Percentiles rank a stretch among this genome's conserved stretches.
Conservation (phyloP, 2,888 invertebrate genomes). For the Abrostola triplasia region DNA sequence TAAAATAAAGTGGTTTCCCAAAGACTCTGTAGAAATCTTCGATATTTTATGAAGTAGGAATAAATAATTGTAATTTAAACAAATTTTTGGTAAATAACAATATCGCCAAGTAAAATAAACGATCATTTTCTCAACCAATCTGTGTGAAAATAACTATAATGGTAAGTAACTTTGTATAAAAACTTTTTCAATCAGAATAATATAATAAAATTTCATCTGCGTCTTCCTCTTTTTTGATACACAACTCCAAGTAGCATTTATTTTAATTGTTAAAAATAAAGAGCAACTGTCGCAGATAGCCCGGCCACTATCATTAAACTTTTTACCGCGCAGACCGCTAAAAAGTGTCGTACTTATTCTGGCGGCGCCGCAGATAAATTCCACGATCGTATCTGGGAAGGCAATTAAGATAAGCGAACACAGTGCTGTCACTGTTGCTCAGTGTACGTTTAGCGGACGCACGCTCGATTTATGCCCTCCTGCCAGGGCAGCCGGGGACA, state of each 20-base stretch:
- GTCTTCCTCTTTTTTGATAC: slow-evolving; percentile 25
- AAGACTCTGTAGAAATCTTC: slow-evolving; percentile 1
- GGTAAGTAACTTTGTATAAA: slow-evolving; percentile 3
- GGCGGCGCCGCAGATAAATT: slow-evolving; percentile 78
- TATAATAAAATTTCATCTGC: slow-evolving; percentile 30
- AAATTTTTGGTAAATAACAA: not conserved
- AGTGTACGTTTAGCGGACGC: slow-evolving; percentile 74
- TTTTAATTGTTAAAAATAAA: slow-evolving; percentile 58
- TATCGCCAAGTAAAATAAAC: too few species aligned
- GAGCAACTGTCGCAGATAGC: slow-evolving; percentile 55
- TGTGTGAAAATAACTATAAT: too few species aligned
- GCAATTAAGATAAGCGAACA: slow-evolving; percentile 86
- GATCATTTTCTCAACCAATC: too few species aligned
- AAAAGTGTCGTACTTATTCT: slow-evolving; percentile 72
- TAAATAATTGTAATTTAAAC: not conserved
- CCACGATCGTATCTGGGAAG: slow-evolving; percentile 80
- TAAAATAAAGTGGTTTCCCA: slow-evolving; percentile 49
- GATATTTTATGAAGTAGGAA: not conserved
- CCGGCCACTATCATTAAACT: slow-evolving; percentile 73
- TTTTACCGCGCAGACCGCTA: slow-evolving; percentile 71
- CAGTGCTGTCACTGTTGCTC: slow-evolving; percentile 79
- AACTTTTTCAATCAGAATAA: slow-evolving; percentile 8
- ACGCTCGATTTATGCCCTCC: slow-evolving; percentile 71
- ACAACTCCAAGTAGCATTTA: slow-evolving; percentile 53
- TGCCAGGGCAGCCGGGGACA: slow-evolving; percentile 57